Evolutionary conservation across 2,888 invertebrate genomes (phyloP).

Genomic region (Carabus problematicus): DNA sequence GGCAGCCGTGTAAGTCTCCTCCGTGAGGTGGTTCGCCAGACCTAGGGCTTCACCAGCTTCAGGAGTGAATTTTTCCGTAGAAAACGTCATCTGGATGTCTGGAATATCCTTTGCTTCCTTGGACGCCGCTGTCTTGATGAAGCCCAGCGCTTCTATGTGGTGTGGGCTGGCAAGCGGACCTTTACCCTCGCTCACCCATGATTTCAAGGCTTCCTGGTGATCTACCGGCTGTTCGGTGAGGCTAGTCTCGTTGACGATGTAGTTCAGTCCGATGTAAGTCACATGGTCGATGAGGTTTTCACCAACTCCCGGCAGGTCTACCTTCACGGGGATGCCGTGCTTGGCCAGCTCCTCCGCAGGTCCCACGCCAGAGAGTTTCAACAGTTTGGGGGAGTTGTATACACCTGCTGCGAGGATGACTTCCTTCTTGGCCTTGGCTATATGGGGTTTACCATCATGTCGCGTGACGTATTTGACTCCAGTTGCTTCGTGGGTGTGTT

Average conservation of each 20-base stretch:
- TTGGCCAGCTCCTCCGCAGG: conserved; percentile 67
- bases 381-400: conserved; percentile 77
- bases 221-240: neutral
- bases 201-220: conserved; percentile 19
- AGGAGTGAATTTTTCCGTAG: conserved; percentile 45
- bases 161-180: conserved; percentile 23
- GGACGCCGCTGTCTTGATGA: conserved; percentile 64
- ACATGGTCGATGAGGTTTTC: conserved; percentile 75
- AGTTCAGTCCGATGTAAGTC: conserved; percentile 69
- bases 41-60: conserved; percentile 43
- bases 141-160: conserved; percentile 61
- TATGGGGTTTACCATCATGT: conserved; percentile 58
- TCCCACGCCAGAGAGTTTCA: conserved; percentile 82
- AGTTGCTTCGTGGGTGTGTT: conserved; percentile 63
- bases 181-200: conserved; percentile 35
- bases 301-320: conserved; percentile 68
- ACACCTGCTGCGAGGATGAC: conserved; percentile 80
- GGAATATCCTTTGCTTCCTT: conserved; percentile 64
- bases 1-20: conserved; percentile 64
- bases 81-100: conserved; percentile 70
- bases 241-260: conserved; percentile 58
- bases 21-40: conserved; percentile 61
- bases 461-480: conserved; percentile 67
- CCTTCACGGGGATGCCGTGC: conserved; percentile 63
- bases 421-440: conserved; percentile 70